A percentile compares a stretch with the other conserved stretches of the same genome.
phyloP scores from a whole-genome alignment of 2,888 invertebrate genomes.

The Callimorpha dominula region DNA sequence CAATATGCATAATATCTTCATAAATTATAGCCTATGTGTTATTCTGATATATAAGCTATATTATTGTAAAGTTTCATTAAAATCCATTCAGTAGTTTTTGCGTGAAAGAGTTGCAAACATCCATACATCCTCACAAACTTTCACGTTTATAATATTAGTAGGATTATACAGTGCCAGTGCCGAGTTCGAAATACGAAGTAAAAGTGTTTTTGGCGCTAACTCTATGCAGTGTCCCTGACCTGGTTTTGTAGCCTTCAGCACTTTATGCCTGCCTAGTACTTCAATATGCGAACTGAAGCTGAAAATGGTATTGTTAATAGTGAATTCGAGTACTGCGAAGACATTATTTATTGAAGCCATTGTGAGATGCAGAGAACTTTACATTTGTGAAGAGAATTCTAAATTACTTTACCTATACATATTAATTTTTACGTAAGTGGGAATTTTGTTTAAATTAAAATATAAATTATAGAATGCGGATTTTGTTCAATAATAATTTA shows the following conservation, averaged over 20 bases:
- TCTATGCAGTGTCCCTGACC: slow-evolving; percentile 72
- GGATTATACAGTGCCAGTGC: slow-evolving; percentile 26
- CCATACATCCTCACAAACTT: too few relatives aligned
- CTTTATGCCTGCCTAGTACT: slow-evolving; percentile 56
- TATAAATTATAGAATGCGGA: too few relatives aligned
- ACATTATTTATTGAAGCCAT: background rate
- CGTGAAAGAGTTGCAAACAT: too few relatives aligned
- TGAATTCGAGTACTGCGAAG: slow-evolving; percentile 18
- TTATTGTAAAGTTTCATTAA: too few relatives aligned
- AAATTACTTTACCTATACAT: background rate
- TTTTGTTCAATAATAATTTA: too few relatives aligned
- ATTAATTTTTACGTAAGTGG: background rate
- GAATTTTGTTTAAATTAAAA: background rate
- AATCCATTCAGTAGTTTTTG: too few relatives aligned
- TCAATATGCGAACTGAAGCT: slow-evolving; percentile 45
- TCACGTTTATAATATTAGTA: too few relatives aligned
- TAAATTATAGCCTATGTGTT: too few relatives aligned
- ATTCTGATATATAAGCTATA: too few relatives aligned
- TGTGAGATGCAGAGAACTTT: background rate
- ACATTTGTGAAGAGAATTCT: background rate
- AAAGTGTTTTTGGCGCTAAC: slow-evolving; percentile 62
- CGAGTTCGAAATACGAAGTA: slow-evolving; percentile 39
- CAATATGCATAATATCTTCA: too few relatives aligned
- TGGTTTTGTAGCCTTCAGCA: slow-evolving; percentile 53
- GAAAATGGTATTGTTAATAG: slow-evolving; percentile 40